These are phyloP conservation scores for Elgaria multicarinata DNA, from an alignment of 2,113 vertebrate genomes.

Conservation along the genomic window DNA sequence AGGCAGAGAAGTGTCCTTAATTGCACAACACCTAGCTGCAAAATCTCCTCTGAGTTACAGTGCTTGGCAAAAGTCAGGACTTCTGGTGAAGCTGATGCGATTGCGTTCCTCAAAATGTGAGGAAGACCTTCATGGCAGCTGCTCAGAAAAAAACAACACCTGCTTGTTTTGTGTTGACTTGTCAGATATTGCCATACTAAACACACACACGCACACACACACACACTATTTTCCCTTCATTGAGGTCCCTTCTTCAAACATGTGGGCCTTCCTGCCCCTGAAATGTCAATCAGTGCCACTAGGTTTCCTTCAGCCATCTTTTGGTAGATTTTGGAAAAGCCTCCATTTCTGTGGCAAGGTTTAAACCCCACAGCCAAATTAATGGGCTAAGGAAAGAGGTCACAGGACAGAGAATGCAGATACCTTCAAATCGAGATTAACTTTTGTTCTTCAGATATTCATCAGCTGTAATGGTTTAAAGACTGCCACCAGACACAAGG, in stretches of 20 bases:
- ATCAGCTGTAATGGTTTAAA: background rate
- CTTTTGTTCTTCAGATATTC: background rate
- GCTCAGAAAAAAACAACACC: background rate
- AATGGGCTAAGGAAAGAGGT: background rate
- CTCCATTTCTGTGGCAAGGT: background rate
- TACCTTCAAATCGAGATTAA: background rate
- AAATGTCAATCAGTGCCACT: background rate
- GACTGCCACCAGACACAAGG: background rate
- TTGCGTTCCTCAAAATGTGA: background rate
- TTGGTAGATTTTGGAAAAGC: background rate
- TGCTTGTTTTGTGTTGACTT: background rate
- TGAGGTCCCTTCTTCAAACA: background rate
- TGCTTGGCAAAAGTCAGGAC: constrained; percentile 19
- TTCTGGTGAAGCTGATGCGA: background rate
- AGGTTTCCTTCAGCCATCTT: background rate
- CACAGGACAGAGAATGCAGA: background rate
- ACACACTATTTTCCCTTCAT: background rate
- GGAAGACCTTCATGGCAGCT: background rate
- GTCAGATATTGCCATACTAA: background rate
- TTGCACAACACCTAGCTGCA: background rate
- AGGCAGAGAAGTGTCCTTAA: background rate
- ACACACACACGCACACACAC: background rate
- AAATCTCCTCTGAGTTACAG: constrained; percentile 21
- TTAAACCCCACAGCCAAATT: background rate
- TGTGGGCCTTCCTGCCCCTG: background rate